Evolutionary conservation across 1,140 invertebrate genomes (phyloP), one percentile per base, ranked within the genome.

Genomic region (Drosophila tristis): DNA sequence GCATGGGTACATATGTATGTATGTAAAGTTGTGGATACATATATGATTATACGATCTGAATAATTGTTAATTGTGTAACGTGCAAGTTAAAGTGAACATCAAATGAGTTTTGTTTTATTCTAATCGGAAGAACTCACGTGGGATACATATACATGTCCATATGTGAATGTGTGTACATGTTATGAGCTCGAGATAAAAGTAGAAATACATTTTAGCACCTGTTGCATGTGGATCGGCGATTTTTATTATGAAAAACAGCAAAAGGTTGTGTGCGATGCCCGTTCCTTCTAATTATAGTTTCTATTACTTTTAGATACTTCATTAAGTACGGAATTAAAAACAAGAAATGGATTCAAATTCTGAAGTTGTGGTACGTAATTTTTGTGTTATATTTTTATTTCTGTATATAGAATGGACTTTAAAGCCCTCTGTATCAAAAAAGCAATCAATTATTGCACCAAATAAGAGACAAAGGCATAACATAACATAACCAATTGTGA

Each of bases 331-430:
- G 39, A 35, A 9, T 45, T 39, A 56, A 13, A 42, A 11, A 56
- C 15, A 56, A 11, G 66, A 72, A 64, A 81, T 81, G 78, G 78
- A 81, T 62, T 35, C 70, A 35, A 62, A 29, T 9, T 60, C 74
- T 13, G 56, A 74, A 57, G 53, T 15, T 6, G 54, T 50, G 62
- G 78, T 81, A 61, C 67, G 78, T 55, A 20, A 2, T 23, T 48
- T 23, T 39, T 47, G 9, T 11, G 13, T 13, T 5, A 44, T 6
- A n/a, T 45, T 44, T 23, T 7, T 11, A 2, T 35, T 13, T 13
- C 3, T 54, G 16, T 54, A 54, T 15, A 54, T 42, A 39, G 11
- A 39, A 39, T 2, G n/a, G 3, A 4, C n/a, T 39, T 54, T 15
- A n/a, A 23, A 23, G 11, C 7, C 8, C 31, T 15, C 8, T 35